Evolutionary conservation across 2,888 invertebrate species (phyloP).

Genomic region (Scaptomyza reducta): DNA sequence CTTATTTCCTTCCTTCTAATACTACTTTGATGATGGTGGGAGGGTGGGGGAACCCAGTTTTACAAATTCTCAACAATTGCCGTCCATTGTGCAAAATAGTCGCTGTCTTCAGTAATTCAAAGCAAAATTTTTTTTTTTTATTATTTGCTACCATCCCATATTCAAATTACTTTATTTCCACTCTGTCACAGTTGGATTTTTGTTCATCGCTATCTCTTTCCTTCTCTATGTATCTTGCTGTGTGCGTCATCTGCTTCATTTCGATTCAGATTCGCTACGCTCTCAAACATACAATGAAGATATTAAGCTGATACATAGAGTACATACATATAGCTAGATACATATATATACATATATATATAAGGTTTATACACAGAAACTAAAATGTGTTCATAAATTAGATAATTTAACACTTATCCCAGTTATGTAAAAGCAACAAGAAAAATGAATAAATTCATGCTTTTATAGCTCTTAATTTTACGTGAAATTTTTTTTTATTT

Average conservation of each 20-base stretch:
- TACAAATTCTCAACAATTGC: slow-evolving; percentile 59
- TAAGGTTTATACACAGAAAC: background rate
- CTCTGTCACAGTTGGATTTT: slow-evolving; percentile 34
- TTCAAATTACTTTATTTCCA: slow-evolving; percentile 77
- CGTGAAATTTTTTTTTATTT: too few species aligned
- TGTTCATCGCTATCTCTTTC: background rate
- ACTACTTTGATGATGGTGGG: background rate
- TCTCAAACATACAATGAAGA: slow-evolving; percentile 62
- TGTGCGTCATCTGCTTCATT: slow-evolving; percentile 52
- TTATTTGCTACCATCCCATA: slow-evolving; percentile 57
- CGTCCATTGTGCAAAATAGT: slow-evolving; percentile 63
- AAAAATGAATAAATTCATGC: background rate
- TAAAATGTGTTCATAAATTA: background rate
- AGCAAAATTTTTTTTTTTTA: slow-evolving; percentile 23
- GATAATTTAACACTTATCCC: background rate
- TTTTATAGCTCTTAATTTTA: too few species aligned
- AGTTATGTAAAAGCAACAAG: background rate
- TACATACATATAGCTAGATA: background rate
- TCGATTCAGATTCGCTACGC: slow-evolving; percentile 34
- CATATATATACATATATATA: background rate
- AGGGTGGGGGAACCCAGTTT: slow-evolving; percentile 15
- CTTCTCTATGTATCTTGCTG: slow-evolving; percentile 6
- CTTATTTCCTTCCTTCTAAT: slow-evolving; percentile 35
- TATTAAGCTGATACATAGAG: slow-evolving; percentile 51
- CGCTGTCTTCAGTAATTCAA: slow-evolving; percentile 56